Evolutionary conservation across 2,888 invertebrate genomes (phyloP).

Genomic region (Platycheirus rosarum): DNA sequence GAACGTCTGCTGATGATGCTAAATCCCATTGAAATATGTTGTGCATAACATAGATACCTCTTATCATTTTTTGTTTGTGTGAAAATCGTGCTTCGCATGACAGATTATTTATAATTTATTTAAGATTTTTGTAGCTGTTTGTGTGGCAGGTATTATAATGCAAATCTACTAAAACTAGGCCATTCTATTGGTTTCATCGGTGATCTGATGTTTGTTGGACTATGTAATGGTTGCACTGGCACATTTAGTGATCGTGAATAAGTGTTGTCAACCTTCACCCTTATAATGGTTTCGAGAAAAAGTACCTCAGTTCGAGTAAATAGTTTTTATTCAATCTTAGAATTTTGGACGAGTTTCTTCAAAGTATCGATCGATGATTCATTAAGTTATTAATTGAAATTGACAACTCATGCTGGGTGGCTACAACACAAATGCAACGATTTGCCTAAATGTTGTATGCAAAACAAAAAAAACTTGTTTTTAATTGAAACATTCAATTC

Average conservation of each 20-base stretch:
- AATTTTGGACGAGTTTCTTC: background rate
- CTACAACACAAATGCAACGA: background rate
- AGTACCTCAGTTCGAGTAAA: no score
- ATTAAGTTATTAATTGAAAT: conserved; percentile 3
- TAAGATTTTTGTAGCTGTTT: background rate
- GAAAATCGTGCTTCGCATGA: conserved; percentile 24
- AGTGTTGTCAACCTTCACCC: background rate
- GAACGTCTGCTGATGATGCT: conserved; percentile 36
- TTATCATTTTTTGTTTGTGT: background rate
- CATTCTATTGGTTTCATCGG: conserved; percentile 2
- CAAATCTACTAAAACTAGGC: conserved; percentile 29
- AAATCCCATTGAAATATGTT: conserved; percentile 1
- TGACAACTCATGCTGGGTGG: conserved; percentile 10
- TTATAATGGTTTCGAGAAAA: background rate
- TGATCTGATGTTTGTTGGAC: conserved; percentile 3
- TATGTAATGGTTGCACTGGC: background rate
- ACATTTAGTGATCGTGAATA: background rate
- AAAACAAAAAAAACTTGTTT: no score
- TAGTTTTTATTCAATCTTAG: no score
- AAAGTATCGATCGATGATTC: conserved; percentile 7
- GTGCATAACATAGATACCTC: background rate
- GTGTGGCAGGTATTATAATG: background rate
- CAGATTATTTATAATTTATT: conserved; percentile 9
- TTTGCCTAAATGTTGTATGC: background rate
- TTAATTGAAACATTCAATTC: no score